A percentile compares a stretch with the other conserved stretches of the same genome.
These are phyloP conservation scores for Halcyon malimbica DNA, from an alignment of 2,113 vertebrate genomes.

Conservation along the genomic window DNA sequence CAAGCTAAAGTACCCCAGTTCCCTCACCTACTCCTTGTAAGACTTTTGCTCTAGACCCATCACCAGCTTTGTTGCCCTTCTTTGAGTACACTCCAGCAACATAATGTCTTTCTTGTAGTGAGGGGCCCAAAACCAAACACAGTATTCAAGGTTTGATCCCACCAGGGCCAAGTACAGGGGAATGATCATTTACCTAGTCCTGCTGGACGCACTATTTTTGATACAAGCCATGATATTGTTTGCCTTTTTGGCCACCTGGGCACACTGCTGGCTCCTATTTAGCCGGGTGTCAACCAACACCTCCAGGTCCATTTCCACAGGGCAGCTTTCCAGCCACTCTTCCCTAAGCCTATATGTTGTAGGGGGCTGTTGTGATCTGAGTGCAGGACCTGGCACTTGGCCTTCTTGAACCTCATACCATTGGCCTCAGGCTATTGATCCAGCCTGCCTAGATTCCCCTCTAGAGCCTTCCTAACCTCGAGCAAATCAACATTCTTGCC, in stretches of 20 bases:
- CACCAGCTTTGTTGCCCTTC: background rate
- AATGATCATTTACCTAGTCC: background rate
- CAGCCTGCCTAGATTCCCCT: background rate
- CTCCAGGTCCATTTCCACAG: background rate
- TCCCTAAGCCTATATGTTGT: background rate
- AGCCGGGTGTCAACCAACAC: background rate
- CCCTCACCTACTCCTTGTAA: background rate
- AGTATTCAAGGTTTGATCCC: background rate
- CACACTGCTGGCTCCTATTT: background rate
- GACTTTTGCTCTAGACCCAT: background rate
- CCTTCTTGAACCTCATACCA: background rate
- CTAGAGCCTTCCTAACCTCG: background rate
- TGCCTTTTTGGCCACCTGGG: background rate
- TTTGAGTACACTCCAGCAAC: background rate
- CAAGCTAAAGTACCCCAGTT: background rate
- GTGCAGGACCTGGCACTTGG: background rate
- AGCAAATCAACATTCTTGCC: background rate
- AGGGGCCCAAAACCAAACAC: background rate
- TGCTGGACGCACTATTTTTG: background rate
- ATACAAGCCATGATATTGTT: background rate
- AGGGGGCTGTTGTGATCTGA: background rate
- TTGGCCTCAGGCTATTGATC: background rate
- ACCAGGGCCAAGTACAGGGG: background rate
- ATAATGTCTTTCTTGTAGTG: background rate
- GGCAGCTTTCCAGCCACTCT: background rate